These are phyloP conservation scores for Onchidella celtica DNA, from an alignment of 2,888 invertebrate genomes.

Conservation along the genomic window DNA sequence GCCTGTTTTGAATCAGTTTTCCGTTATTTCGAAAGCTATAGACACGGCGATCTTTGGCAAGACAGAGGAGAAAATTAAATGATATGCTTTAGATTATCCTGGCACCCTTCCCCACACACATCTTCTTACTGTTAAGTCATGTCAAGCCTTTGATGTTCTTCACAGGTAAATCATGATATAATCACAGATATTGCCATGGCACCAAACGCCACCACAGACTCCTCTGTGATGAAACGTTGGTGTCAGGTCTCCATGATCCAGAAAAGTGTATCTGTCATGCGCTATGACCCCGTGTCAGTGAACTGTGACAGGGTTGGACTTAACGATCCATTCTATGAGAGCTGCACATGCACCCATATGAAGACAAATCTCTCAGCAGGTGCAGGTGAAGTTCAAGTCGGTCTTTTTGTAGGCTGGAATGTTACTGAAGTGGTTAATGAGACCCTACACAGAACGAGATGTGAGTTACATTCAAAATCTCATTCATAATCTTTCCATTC, in stretches of 20 bases:
- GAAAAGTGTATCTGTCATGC: conserved; percentile 37
- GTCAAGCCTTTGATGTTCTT: not conserved
- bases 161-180: conserved; percentile 49
- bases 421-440: conserved; percentile 48
- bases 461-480: too few species aligned
- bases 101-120: too few species aligned
- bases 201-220: conserved; percentile 39
- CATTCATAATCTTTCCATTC: too few species aligned
- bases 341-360: conserved; percentile 32
- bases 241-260: conserved; percentile 42
- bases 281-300: conserved; percentile 24
- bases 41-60: too few species aligned
- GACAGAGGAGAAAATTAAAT: too few species aligned
- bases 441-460: conserved; percentile 42
- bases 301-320: conserved; percentile 22
- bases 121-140: too few species aligned
- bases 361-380: not conserved
- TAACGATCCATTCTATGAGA: conserved; percentile 34
- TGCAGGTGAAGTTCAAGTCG: not conserved
- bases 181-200: conserved; percentile 52
- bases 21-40: too few species aligned
- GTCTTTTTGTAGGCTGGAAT: conserved; percentile 53
- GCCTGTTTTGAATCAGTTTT: too few species aligned
- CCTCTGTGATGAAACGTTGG: conserved; percentile 50
- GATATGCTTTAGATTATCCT: too few species aligned